phyloP scores from a whole-genome alignment of 2,113 vertebrate genomes.

The Prochilodus magdalenae region DNA sequence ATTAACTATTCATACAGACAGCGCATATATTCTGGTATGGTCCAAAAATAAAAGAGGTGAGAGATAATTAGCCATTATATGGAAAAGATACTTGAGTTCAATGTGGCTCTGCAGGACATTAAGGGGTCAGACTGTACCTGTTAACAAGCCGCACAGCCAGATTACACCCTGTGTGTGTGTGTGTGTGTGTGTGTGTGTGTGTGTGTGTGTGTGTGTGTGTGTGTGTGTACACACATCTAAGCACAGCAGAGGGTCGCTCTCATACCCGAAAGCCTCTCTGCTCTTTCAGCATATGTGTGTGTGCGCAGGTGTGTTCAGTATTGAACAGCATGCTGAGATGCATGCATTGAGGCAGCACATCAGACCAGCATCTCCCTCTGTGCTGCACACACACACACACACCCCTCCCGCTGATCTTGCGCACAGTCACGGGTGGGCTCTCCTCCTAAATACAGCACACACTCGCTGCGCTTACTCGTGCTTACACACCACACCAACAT shows the following conservation, averaged over 20 bases:
- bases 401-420: slow-evolving; percentile 25
- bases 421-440: slow-evolving; percentile 15
- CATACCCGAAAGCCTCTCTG: too few species aligned
- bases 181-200: slow-evolving; percentile 18
- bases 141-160: background rate
- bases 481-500: background rate
- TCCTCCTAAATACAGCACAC: slow-evolving; percentile 26
- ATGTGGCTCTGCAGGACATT: slow-evolving; percentile 5
- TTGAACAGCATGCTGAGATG: slow-evolving; percentile 69
- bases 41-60: background rate
- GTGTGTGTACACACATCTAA: slow-evolving; percentile 28
- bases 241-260: background rate
- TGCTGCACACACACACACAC: slow-evolving; percentile 27
- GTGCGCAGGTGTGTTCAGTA: slow-evolving; percentile 14
- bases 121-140: background rate
- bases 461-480: slow-evolving; percentile 12
- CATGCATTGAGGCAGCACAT: slow-evolving; percentile 59
- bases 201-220: slow-evolving; percentile 24
- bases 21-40: slow-evolving; percentile 1
- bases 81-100: background rate
- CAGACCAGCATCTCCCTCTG: slow-evolving; percentile 28
- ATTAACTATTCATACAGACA: too few species aligned
- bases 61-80: background rate
- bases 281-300: slow-evolving; percentile 13
- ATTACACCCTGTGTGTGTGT: slow-evolving; percentile 3